Evolutionary conservation across 2,888 invertebrate genomes (phyloP).

Genomic region (Athalia cordata): DNA sequence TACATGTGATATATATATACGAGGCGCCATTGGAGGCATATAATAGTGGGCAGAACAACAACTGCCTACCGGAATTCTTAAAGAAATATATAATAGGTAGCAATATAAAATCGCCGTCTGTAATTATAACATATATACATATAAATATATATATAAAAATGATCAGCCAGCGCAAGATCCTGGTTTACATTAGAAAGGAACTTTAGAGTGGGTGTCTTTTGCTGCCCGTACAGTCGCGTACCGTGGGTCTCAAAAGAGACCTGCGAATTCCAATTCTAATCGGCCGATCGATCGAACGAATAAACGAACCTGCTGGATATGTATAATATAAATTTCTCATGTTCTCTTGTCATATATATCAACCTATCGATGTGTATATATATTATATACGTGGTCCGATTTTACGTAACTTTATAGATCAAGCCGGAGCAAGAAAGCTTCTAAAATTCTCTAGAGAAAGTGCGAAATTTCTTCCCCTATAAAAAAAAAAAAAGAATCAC

Average conservation of each 20-base stretch:
- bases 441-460: no score
- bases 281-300: slow-evolving; percentile 20
- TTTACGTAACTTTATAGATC: no score
- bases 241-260: slow-evolving; percentile 7
- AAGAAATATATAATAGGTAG: slow-evolving; percentile 2
- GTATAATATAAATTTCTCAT: neutral
- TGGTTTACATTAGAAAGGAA: slow-evolving; percentile 47
- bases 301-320: slow-evolving; percentile 21
- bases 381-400: neutral
- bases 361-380: neutral
- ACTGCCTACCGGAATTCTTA: neutral
- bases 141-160: neutral
- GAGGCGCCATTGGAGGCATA: slow-evolving; percentile 8
- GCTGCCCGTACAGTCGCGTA: slow-evolving; percentile 16
- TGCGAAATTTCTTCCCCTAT: neutral
- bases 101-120: slow-evolving; percentile 7
- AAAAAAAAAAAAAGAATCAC: neutral
- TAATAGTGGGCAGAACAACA: neutral
- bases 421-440: no score
- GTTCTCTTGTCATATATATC: neutral
- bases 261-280: slow-evolving; percentile 41
- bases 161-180: slow-evolving; percentile 42
- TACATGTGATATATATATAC: neutral
- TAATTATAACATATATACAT: neutral
- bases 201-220: slow-evolving; percentile 45